A percentile compares a stretch with the other conserved stretches of the same genome.
phyloP scores from a whole-genome alignment of 1,140 invertebrate species.

The Rhynchophorus ferrugineus region DNA sequence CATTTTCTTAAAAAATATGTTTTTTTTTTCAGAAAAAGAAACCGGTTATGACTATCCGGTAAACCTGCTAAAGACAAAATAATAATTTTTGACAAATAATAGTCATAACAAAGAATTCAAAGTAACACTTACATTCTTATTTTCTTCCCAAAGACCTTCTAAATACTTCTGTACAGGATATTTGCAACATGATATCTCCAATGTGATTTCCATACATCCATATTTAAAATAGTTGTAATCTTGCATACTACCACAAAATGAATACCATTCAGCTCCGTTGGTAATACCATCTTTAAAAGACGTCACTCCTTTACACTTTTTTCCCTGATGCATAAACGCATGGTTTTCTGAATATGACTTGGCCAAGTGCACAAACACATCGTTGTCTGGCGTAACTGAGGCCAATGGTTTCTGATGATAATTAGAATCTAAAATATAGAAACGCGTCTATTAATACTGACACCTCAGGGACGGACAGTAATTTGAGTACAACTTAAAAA shows the following conservation, averaged over 20 bases:
- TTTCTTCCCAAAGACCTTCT: slow-evolving; percentile 53
- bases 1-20: no score
- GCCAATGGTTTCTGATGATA: slow-evolving; percentile 34
- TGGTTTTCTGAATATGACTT: slow-evolving; percentile 53
- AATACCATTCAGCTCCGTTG: slow-evolving; percentile 55
- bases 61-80: no score
- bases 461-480: no score
- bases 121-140: slow-evolving; percentile 41
- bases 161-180: slow-evolving; percentile 47
- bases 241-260: slow-evolving; percentile 54
- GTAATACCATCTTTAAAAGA: slow-evolving; percentile 44
- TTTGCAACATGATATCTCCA: slow-evolving; percentile 60
- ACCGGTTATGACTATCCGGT: no score
- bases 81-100: no score
- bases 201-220: slow-evolving; percentile 60
- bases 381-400: slow-evolving; percentile 58
- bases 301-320: slow-evolving; percentile 6
- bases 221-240: slow-evolving; percentile 60
- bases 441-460: no score
- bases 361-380: slow-evolving; percentile 57
- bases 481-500: no score
- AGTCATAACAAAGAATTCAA: no score
- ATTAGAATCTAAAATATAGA: slow-evolving; percentile 3
- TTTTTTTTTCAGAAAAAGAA: no score
- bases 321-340: slow-evolving; percentile 41